Base-by-base conservation (phyloP, 2,888 invertebrate species). In the Acanthosepion esculentum region DNA sequence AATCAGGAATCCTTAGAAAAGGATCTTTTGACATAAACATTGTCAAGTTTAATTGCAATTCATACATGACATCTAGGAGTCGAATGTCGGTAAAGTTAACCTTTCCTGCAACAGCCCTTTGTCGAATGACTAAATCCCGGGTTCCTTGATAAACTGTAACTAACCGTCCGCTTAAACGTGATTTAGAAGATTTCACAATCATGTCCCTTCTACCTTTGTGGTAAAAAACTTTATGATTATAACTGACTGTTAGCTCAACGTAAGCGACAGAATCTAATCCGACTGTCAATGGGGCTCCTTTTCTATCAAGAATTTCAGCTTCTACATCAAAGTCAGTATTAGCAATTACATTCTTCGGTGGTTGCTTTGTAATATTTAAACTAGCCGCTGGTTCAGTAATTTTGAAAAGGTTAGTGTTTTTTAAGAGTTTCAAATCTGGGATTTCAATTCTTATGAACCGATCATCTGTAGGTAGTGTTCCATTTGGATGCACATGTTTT, bases 181-280 rank as follows among this genome's bases (percentile, higher is more conserved):
- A 95, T 95, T 96, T 92, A 94, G 95, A 93, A 48, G 48, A 1
- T n/a, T 94, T 94, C 20, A 95, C 53, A 91, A 96, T 95, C 92
- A 95, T 95, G 59, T 95, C 95, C 59, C 93, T 94, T 53, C 92
- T 94, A 50, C 94, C 94, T 29, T 94, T 92, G 91, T 93, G 94
- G 95, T 95, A 95, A 94, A 94, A 94, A 33, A 95, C 94, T 91
- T 95, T 94, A 55, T 95, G 93, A 48, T 95, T 94, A 94, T 94
- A 95, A 15, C 95, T 94, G 10, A 96, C 94, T 93, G 95, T 95
- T 12, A 96, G 78, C 41, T 95, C 95, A 41, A 95, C 95, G 94
- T 95, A 95, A 41, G 95, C 94, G 41, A 95, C 95, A 41, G 96
- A 95, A 95, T 96, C 96, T 33, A 95, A 94, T 1, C 96, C 96